Percentiles rank a stretch among this genome's conserved stretches.
phyloP scores from a whole-genome alignment of 1,140 invertebrate species.

The Cydia amplana region DNA sequence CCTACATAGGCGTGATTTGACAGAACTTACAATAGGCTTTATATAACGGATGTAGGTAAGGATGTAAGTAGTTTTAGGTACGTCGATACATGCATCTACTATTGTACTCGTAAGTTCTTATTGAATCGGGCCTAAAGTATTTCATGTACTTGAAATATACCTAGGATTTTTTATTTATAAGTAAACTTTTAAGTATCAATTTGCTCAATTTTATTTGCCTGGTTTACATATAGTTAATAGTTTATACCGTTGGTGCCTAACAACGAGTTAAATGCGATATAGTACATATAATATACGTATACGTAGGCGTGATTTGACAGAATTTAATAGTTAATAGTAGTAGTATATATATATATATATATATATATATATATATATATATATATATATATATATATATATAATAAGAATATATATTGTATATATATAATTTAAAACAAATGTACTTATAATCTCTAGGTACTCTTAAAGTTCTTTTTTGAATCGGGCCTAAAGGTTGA shows the following conservation, averaged over 20 bases:
- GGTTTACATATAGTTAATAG: not conserved
- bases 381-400: too few species aligned
- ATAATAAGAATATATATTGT: too few species aligned
- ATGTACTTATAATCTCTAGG: too few species aligned
- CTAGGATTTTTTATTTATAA: too few species aligned
- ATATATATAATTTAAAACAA: too few species aligned
- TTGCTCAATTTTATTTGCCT: not conserved
- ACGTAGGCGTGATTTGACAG: constrained; percentile 46
- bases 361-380: too few species aligned
- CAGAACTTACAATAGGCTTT: constrained; percentile 37
- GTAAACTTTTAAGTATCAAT: not conserved
- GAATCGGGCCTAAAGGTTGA: constrained; percentile 42
- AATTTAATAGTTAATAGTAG: constrained; percentile 37
- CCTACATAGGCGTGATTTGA: constrained; percentile 44
- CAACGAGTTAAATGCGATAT: constrained; percentile 42
- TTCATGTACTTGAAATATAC: not conserved
- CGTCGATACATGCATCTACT: too few species aligned
- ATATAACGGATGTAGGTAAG: not conserved
- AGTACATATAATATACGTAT: not conserved
- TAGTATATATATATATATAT: too few species aligned
- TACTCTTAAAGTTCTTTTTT: constrained; percentile 41
- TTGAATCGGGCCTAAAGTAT: not conserved
- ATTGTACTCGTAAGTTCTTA: not conserved
- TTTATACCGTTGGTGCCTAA: constrained; percentile 36
- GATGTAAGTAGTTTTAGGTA: not conserved